Base-by-base conservation (phyloP, 1,140 invertebrate species). In the Diachasmimorpha longicaudata region DNA sequence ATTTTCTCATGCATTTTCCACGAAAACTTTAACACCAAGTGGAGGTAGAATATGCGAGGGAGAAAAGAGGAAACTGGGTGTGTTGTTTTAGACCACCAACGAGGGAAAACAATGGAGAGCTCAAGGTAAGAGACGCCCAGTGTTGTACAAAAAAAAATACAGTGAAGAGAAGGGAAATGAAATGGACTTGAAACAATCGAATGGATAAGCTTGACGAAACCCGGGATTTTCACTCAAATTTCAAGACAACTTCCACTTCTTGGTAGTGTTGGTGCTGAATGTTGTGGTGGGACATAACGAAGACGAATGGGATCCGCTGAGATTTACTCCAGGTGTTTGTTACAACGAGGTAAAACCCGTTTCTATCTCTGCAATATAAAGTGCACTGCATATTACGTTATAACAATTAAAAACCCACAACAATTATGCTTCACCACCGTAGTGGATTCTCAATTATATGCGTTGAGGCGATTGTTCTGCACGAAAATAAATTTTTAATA, bases 131-230 rank as follows among this genome's bases (percentile, higher is more conserved):
- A 63, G 23, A 31, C 21, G 19, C 5, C 48, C 25, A 63, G 58
- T 63, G 58, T 63, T 63, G n/a, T 63, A 63, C 58, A 63, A 63
- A 63, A 63, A 63, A 52, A 52, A 16, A n/a, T n/a, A n/a, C n/a
- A 52, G n/a, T 19, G 14, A 16, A 19, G n/a, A 16, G 13, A 16
- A 52, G 48, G 6, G 14, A 52, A 19, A 52, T 52, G 48, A 52
- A 52, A 63, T 63, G 58, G 58, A 63, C 58, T 63, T 25, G 58
- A 25, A 63, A 63, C 58, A 63, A 63, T 63, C 58, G 21, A 63
- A 63, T 63, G 58, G 58, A 63, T 63, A 25, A 63, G 58, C 58
- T 25, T 63, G 58, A 63, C 58, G 58, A 63, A 63, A 14, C 48
- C 14, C 14, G 19, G 48, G 58, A 21, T 63, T 63, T 63, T 63